Percentiles rank a stretch among this genome's conserved stretches.
phyloP scores from a whole-genome alignment of 2,113 vertebrate species.

The Oryctolagus cuniculus region DNA sequence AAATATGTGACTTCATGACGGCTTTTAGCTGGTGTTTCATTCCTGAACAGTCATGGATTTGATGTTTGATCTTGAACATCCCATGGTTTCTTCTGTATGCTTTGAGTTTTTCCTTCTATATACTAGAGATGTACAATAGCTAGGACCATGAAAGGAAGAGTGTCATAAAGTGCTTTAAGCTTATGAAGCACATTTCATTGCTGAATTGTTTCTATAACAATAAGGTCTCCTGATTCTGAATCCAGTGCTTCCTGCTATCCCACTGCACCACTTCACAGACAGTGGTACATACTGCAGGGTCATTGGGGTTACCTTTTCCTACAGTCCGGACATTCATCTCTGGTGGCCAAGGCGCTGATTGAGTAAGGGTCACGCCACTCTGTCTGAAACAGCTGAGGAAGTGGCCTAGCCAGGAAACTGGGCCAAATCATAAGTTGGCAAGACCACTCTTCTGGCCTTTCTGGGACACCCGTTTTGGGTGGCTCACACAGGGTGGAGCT shows the following conservation, averaged over 20 bases:
- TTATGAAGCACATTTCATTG: neutral
- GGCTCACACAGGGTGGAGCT: constrained; percentile 35
- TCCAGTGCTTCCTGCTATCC: rapidly evolving
- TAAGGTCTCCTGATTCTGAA: neutral
- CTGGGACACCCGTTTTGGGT: neutral
- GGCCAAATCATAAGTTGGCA: constrained; percentile 34
- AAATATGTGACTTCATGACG: neutral
- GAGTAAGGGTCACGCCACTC: constrained; percentile 43
- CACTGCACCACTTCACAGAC: neutral
- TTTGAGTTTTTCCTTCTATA: constrained; percentile 27
- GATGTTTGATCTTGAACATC: constrained; percentile 20
- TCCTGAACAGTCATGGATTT: neutral
- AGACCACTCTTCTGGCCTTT: neutral
- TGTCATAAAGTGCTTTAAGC: neutral
- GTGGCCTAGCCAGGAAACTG: constrained; percentile 55
- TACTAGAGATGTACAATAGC: neutral
- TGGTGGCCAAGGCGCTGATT: constrained; percentile 40
- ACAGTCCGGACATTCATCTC: constrained; percentile 29
- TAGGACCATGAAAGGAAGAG: neutral
- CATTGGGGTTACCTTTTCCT: neutral
- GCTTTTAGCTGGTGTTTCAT: neutral
- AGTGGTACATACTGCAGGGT: neutral
- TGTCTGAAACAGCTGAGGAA: constrained; percentile 57
- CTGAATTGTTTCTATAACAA: neutral
- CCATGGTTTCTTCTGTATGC: neutral